Conservation (phyloP, 2,113 vertebrate genomes). For the Anarhynchus alexandrinus region DNA sequence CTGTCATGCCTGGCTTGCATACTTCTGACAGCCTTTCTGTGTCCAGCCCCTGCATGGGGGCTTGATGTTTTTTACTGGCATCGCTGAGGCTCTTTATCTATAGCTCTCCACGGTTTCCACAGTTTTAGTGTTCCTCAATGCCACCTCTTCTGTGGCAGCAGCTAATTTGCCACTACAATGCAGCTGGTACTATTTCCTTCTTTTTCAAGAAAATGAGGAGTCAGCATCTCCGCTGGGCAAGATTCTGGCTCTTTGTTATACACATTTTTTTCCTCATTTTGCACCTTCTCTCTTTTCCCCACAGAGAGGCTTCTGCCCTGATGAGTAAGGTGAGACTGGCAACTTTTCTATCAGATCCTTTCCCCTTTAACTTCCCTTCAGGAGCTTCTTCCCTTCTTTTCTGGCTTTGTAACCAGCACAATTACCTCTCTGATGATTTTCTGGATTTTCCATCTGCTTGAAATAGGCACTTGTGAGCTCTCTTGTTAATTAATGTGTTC, state of each 20-base stretch:
- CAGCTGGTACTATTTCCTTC: neutral
- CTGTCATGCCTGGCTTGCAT: neutral
- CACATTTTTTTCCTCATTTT: neutral
- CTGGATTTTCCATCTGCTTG: slow-evolving; percentile 54
- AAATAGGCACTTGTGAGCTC: slow-evolving; percentile 52
- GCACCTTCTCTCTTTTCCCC: neutral
- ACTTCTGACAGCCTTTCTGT: neutral
- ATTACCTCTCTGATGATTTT: slow-evolving; percentile 54
- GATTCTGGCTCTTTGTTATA: neutral
- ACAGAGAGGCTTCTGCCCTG: neutral
- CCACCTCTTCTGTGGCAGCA: neutral
- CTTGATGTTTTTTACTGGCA: neutral
- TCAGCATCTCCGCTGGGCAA: neutral
- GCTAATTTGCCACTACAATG: neutral
- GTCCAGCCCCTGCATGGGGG: accelerated
- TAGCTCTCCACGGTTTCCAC: neutral
- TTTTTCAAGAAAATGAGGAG: neutral
- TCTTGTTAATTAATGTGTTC: slow-evolving; percentile 58
- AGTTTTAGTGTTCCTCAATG: neutral
- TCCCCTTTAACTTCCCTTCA: slow-evolving; percentile 39
- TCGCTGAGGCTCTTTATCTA: neutral
- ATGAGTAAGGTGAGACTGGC: neutral
- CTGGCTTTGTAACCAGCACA: slow-evolving; percentile 34
- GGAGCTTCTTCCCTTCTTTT: slow-evolving; percentile 17
- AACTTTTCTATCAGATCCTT: slow-evolving; percentile 1